Evolutionary conservation across 2,113 vertebrate genomes (phyloP), one percentile per base, ranked within the genome.

Genomic region (Perognathus longimembris): DNA sequence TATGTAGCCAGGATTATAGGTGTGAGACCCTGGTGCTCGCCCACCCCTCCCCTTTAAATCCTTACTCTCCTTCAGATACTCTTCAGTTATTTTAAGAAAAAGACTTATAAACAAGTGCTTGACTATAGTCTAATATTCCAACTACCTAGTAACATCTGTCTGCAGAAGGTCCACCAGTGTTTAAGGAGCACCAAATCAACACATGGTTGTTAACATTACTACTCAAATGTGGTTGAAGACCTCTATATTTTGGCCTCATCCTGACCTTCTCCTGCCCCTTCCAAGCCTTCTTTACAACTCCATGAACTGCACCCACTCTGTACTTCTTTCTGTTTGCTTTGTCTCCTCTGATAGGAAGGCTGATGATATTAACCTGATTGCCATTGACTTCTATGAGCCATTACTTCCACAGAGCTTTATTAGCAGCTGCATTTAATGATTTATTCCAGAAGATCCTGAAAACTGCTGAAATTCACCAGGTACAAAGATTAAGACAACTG

Each of bases 41-140:
- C 11, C 45, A n/a, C n/a, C n/a, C n/a, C n/a, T 69, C 1, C 21
- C 26, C 61, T 24, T 63, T 63, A 22, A 7, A 7, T 54, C 7
- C 30, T 69, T 77, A 82, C 59, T 83, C 21, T 66, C 9, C 79
- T 61, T 75, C 15, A 17, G 20, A 70, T 0, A 54, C 7, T 67
- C 14, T 91, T 90, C 50, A 61, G 59, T 61, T 38, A 89, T 82
- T 93, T 79, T 79, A 86, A 85, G 34, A 90, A 24, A 34, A 95
- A 85, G 10, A 57, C 38, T 81, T n/a, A n/a, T n/a, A n/a, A 74
- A 42, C 61, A 67, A 80, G 61, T 57, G n/a, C 22, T 59, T 34
- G 61, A 59, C 34, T 24, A 38, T 5, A 70, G 64, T 22, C 7
- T 63, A 32, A n/a, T n/a, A 32, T 79, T 40, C 50, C 28, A 70